These are phyloP conservation scores for Monodelphis domestica DNA, from an alignment of 2,797 vertebrate genomes.

Conservation along the genomic window DNA sequence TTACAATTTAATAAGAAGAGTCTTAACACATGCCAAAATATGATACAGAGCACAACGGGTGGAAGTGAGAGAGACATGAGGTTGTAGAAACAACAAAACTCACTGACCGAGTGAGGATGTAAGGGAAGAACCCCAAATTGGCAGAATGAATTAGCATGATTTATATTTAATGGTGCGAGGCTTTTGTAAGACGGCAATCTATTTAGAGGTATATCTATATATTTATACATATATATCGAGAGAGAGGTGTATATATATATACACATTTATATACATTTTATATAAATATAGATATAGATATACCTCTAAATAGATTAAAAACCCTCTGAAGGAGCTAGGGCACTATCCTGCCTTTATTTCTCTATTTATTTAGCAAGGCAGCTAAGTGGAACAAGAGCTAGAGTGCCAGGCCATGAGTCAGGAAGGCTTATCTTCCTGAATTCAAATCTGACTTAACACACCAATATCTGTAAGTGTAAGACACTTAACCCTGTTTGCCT, in stretches of 20 bases:
- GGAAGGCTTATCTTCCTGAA: background rate
- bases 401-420: background rate
- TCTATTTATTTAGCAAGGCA: background rate
- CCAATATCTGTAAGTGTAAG: background rate
- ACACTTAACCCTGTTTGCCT: background rate
- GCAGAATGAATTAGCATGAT: slow-evolving; percentile 36
- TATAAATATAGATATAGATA: background rate
- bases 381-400: background rate
- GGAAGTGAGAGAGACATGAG: background rate
- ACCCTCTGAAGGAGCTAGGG: slow-evolving; percentile 20
- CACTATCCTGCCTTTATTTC: slow-evolving; percentile 1
- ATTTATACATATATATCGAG: no score
- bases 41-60: background rate
- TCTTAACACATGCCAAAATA: background rate
- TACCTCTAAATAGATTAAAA: slow-evolving; percentile 21
- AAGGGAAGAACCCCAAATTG: background rate
- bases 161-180: slow-evolving; percentile 19
- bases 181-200: slow-evolving; percentile 10
- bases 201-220: no score
- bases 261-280: no score
- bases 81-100: background rate
- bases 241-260: no score
- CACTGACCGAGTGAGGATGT: background rate
- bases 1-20: background rate
- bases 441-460: background rate